Evolutionary conservation across 1,140 invertebrate species (phyloP), one percentile per base, ranked within the genome.

Genomic region (Drosophila chauvacae): DNA sequence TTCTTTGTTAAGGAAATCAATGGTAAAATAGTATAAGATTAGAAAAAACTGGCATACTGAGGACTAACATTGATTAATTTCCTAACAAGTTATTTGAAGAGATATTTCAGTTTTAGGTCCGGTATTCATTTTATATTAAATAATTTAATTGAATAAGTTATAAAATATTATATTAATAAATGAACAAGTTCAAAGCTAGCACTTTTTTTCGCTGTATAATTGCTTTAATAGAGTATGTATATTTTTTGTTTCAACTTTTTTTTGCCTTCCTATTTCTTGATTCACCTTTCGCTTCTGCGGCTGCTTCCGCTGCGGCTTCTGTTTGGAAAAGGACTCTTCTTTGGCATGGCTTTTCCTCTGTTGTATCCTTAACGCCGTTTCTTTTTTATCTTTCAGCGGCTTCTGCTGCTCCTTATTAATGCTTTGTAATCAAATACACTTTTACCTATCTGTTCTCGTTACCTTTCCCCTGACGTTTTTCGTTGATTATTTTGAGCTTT

Each of bases 371-470:
- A 30, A 44, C 57, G 60, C 28, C 20, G 16, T 50, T 4, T 51
- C 26, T 42, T 53, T 59, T 75, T 70, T 62, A 77, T 51, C 63
- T 66, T 61, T 72, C 48, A 9, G 33, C 20, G 28, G 45, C 65
- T 51, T 51, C 28, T 53, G 48, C 56, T 57, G 7, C 41, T 66
- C 53, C 61, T 74, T 84, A 85, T 79, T 85, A 84, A 85, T 88
- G 69, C 70, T 73, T 81, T 76, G 85, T 76, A 85, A 85, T 90
- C 66, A 90, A 90, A 84, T 84, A 90, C 58, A 62, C 55, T 58
- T 57, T 63, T 60, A 37, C 62, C 56, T 59, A 61, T 64, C 44
- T 59, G 39, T 13, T 37, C 58, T 28, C 62, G 18, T 56, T 58
- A 56, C 45, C 14, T 30, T 45, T 33, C 48, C 64, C 50, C 33